phyloP scores from a whole-genome alignment of 23 tunicate species.

The Pegea sp. region DNA sequence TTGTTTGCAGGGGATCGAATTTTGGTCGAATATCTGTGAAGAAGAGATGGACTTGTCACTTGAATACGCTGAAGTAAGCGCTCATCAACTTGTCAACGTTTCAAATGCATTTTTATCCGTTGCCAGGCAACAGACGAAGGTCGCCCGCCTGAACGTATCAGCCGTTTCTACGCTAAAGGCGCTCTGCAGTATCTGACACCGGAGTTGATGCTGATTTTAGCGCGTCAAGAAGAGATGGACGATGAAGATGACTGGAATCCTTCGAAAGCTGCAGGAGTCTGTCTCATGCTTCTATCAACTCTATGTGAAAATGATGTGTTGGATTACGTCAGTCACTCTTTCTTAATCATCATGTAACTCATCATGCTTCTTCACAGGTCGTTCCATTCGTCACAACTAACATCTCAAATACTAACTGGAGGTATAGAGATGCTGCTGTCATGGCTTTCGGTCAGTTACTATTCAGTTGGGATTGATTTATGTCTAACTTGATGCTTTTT shows the following conservation, averaged over 20 bases:
- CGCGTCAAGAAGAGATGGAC: constrained; percentile 81
- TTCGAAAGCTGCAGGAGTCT: constrained; percentile 94
- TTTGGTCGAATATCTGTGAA: constrained; percentile 94
- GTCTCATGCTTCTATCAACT: constrained; percentile 82
- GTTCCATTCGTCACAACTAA: constrained; percentile 56
- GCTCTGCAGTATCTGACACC: constrained; percentile 86
- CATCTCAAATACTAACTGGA: constrained; percentile 48
- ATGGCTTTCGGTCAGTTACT: constrained; percentile 82
- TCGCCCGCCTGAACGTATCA: constrained; percentile 49
- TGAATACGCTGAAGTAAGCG: constrained; percentile 50
- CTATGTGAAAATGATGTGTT: constrained; percentile 78
- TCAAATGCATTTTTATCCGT: neutral
- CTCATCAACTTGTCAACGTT: neutral
- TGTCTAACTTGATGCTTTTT: neutral
- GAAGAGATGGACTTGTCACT: constrained; percentile 83
- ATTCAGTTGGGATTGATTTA: neutral
- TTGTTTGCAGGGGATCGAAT: constrained; percentile 86
- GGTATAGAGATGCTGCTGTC: constrained; percentile 81
- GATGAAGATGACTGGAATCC: constrained; percentile 99
- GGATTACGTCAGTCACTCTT: constrained; percentile 25
- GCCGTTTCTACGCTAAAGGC: constrained; percentile 86
- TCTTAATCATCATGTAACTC: neutral
- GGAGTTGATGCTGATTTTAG: constrained; percentile 30
- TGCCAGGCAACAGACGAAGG: constrained; percentile 68
- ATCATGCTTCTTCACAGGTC: constrained; percentile 10